Percentiles rank a stretch among this genome's conserved stretches.
Evolutionary conservation across 2,888 invertebrate species (phyloP).

Genomic region (Phortica okadai): DNA sequence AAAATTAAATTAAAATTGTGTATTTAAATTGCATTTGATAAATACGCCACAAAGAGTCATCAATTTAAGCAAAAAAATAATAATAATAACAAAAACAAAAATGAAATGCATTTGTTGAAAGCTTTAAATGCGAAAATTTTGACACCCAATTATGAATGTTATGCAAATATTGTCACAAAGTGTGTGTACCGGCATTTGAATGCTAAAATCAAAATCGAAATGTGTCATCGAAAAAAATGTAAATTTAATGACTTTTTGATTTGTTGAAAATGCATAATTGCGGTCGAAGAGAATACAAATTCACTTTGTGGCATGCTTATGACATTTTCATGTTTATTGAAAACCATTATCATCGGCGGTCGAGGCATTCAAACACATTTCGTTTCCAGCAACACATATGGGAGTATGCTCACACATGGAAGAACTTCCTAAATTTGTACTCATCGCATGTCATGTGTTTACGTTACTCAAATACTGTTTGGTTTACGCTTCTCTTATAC

Average conservation of each 20-base stretch:
- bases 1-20: slow-evolving; percentile 3
- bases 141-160: slow-evolving; percentile 12
- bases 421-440: too few species aligned
- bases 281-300: background rate
- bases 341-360: too few species aligned
- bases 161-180: slow-evolving; percentile 5
- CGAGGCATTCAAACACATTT: too few species aligned
- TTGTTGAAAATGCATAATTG: background rate
- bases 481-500: too few species aligned
- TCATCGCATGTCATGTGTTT: too few species aligned
- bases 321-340: too few species aligned
- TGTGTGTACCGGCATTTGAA: background rate
- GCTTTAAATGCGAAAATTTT: background rate
- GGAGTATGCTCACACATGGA: too few species aligned
- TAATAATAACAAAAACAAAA: background rate
- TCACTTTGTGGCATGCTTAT: background rate
- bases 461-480: too few species aligned
- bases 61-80: background rate
- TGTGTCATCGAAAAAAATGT: too few species aligned
- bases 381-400: too few species aligned
- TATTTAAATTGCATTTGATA: slow-evolving; percentile 1
- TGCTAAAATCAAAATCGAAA: too few species aligned
- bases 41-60: background rate
- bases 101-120: background rate
- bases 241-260: too few species aligned